Percentiles rank a stretch among this genome's conserved stretches.
Conservation (phyloP, 1,140 invertebrate genomes). For the Lucilia cuprina region DNA sequence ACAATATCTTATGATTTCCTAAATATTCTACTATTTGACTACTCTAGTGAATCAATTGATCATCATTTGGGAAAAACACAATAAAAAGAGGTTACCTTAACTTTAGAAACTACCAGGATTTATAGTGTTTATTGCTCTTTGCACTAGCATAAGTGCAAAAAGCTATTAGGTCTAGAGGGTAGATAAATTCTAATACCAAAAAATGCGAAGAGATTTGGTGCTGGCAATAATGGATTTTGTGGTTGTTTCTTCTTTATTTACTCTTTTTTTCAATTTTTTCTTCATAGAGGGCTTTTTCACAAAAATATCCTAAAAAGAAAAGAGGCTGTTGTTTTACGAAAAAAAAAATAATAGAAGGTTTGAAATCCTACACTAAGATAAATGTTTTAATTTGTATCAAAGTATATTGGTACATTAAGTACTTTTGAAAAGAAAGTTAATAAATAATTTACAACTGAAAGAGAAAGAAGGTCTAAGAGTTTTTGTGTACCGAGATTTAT, state of each 20-base stretch:
- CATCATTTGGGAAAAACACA: too few relatives aligned
- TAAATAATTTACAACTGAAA: not conserved
- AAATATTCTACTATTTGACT: too few relatives aligned
- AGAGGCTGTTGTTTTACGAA: not conserved
- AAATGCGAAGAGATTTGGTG: slow-evolving; percentile 24
- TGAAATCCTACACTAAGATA: not conserved
- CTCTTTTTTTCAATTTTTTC: too few relatives aligned
- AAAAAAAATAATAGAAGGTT: not conserved
- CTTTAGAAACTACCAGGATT: not conserved
- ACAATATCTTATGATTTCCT: too few relatives aligned
- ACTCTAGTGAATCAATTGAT: too few relatives aligned
- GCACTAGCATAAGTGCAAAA: not conserved
- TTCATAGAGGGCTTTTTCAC: not conserved
- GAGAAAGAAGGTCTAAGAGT: too few relatives aligned
- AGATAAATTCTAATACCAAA: slow-evolving; percentile 21
- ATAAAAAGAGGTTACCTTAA: too few relatives aligned
- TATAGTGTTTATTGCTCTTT: not conserved
- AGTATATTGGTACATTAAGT: not conserved
- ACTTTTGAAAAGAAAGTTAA: not conserved
- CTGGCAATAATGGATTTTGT: slow-evolving; percentile 32
- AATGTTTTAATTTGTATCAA: not conserved
- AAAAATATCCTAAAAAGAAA: not conserved
- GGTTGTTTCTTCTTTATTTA: not conserved
- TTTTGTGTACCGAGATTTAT: too few relatives aligned
- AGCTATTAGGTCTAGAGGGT: slow-evolving; percentile 3